Percentiles rank a stretch among this genome's conserved stretches.
phyloP scores from a whole-genome alignment of 1,140 invertebrate genomes.

The Conus ventricosus region DNA sequence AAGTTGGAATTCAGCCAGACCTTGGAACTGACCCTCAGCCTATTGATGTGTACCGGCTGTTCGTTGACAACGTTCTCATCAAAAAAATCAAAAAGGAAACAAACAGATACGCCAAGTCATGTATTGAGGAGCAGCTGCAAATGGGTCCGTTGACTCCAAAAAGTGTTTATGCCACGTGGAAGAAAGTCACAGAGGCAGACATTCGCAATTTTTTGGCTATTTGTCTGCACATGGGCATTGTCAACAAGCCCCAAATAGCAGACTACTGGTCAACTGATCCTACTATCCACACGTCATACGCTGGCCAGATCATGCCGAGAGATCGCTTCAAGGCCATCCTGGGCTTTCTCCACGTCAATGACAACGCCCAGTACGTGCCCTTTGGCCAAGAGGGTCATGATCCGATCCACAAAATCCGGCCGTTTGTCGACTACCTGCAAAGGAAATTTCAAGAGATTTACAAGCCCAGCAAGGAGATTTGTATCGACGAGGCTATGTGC shows the following conservation, averaged over 20 bases:
- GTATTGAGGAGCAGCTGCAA: neutral
- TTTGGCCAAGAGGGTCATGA: neutral
- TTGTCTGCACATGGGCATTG: slow-evolving; percentile 12
- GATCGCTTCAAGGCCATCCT: slow-evolving; percentile 5
- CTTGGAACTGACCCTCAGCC: neutral
- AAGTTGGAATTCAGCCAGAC: neutral
- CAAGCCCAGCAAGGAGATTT: slow-evolving; percentile 32
- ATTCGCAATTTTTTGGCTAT: slow-evolving; percentile 22
- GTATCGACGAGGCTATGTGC: slow-evolving; percentile 50
- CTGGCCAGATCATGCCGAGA: neutral
- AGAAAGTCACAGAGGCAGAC: neutral
- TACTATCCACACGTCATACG: neutral
- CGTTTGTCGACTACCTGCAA: slow-evolving; percentile 16
- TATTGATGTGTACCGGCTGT: neutral
- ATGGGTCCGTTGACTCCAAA: neutral
- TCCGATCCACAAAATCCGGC: slow-evolving; percentile 25
- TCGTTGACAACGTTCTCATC: neutral
- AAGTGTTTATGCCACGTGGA: neutral
- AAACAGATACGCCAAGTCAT: neutral
- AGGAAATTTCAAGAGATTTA: slow-evolving; percentile 18
- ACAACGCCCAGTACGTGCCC: slow-evolving; percentile 6
- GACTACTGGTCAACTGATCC: slow-evolving; percentile 27
- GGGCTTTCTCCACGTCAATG: slow-evolving; percentile 2
- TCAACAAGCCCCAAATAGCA: neutral
- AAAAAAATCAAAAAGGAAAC: slow-evolving; percentile 4